Conservation (phyloP, 2,888 invertebrate genomes). For the Iselma pallidipennis region DNA sequence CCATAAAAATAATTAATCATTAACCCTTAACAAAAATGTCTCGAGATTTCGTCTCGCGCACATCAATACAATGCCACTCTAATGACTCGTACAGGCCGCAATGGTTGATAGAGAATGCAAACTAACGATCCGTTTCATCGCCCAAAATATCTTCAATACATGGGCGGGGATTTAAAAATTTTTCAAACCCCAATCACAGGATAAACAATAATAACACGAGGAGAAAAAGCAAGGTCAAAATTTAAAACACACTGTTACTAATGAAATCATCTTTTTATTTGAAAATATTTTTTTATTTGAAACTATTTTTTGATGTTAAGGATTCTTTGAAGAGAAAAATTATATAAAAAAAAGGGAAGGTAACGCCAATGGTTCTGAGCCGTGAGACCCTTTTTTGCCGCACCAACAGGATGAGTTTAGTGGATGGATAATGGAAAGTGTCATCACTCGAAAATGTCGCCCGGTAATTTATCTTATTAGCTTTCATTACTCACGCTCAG, state of each 20-base stretch:
- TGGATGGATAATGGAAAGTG: constrained; percentile 41
- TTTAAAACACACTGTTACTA: too few relatives aligned
- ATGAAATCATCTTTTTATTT: background rate
- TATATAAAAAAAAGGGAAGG: background rate
- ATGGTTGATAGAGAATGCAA: constrained; percentile 51
- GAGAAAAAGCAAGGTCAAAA: background rate
- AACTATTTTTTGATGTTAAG: background rate
- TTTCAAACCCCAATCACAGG: background rate
- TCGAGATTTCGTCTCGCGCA: constrained; percentile 44
- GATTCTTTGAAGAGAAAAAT: background rate
- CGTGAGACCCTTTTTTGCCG: constrained; percentile 35
- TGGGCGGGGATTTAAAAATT: constrained; percentile 24
- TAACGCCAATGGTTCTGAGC: constrained; percentile 29
- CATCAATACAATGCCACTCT: constrained; percentile 48
- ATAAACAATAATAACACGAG: background rate
- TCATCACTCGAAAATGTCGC: constrained; percentile 40
- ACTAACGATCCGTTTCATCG: constrained; percentile 56
- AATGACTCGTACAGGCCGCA: constrained; percentile 53
- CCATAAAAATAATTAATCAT: constrained; percentile 54
- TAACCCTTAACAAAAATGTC: constrained; percentile 49
- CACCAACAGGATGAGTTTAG: constrained; percentile 29
- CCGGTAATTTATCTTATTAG: constrained; percentile 46
- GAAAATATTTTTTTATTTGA: background rate
- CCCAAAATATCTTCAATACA: constrained; percentile 41
- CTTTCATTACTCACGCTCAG: constrained; percentile 38